A percentile compares a stretch with the other conserved stretches of the same genome.
phyloP scores from a whole-genome alignment of 2,888 invertebrate genomes.

The Campaea margaritaria region DNA sequence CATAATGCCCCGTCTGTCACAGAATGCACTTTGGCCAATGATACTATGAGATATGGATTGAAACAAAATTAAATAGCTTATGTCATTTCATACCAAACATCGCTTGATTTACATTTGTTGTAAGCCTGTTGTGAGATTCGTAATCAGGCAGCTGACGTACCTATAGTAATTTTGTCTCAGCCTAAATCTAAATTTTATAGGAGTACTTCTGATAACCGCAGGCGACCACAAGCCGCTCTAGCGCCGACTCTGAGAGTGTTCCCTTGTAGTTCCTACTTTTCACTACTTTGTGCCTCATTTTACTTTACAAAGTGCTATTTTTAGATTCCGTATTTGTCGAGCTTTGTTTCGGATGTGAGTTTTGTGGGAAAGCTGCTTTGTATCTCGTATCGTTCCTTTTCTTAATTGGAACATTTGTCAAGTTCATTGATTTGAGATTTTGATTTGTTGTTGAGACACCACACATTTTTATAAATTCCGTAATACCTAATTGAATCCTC shows the following conservation, averaged over 20 bases:
- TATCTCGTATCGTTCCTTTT: neutral
- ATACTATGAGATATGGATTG: too few relatives aligned
- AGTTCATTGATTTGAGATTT: too few relatives aligned
- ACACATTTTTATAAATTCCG: too few relatives aligned
- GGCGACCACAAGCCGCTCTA: constrained; percentile 43
- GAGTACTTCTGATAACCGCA: constrained; percentile 27
- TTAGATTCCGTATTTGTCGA: constrained; percentile 25
- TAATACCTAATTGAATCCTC: too few relatives aligned
- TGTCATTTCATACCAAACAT: too few relatives aligned
- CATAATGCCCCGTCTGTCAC: too few relatives aligned
- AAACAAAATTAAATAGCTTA: too few relatives aligned
- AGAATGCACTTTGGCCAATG: too few relatives aligned
- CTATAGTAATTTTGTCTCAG: constrained; percentile 1
- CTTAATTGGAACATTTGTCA: neutral
- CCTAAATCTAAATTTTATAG: constrained; percentile 42
- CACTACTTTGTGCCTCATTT: constrained; percentile 51
- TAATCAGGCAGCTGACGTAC: constrained; percentile 7
- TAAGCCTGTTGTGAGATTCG: constrained; percentile 3
- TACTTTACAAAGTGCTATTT: constrained; percentile 48
- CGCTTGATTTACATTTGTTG: too few relatives aligned
- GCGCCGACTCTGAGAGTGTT: constrained; percentile 52
- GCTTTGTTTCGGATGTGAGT: constrained; percentile 11
- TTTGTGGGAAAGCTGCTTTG: neutral
- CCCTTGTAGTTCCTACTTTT: constrained; percentile 51
- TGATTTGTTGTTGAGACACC: too few relatives aligned